phyloP scores from a whole-genome alignment of 2,888 invertebrate genomes.

The Herminia tarsipennalis region DNA sequence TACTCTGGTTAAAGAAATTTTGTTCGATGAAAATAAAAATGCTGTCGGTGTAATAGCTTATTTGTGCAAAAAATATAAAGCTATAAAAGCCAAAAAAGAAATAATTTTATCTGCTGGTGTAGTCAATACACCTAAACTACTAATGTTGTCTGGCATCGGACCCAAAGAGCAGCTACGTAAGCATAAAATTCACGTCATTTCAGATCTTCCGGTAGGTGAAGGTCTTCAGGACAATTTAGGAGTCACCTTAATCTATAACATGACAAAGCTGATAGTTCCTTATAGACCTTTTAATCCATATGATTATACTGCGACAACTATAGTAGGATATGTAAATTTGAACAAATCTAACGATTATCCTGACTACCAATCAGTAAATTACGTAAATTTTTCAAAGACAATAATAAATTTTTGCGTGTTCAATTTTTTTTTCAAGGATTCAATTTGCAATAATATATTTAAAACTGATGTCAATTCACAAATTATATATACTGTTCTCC shows the following conservation, averaged over 20 bases:
- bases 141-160: conserved; percentile 64
- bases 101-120: conserved; percentile 60
- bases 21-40: conserved; percentile 24
- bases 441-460: conserved; percentile 45
- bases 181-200: conserved; percentile 43
- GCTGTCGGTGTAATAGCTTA: conserved; percentile 50
- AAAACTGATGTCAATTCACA: conserved; percentile 41
- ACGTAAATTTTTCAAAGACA: conserved; percentile 7
- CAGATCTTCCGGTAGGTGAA: conserved; percentile 55
- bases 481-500: conserved; percentile 46
- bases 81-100: conserved; percentile 47
- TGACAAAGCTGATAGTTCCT: conserved; percentile 40
- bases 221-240: conserved; percentile 60
- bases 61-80: conserved; percentile 17
- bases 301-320: conserved; percentile 44
- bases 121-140: conserved; percentile 55
- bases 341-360: conserved; percentile 18
- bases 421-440: conserved; percentile 30
- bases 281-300: conserved; percentile 30
- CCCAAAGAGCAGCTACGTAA: conserved; percentile 49
- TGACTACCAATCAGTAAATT: conserved; percentile 19
- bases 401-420: conserved; percentile 21
- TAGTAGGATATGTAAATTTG: conserved; percentile 18
- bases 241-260: conserved; percentile 49
- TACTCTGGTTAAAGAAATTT: conserved; percentile 14